Conservation (phyloP, 53 echinoderm and acorn worm species). For the Echinometra lucunter region DNA sequence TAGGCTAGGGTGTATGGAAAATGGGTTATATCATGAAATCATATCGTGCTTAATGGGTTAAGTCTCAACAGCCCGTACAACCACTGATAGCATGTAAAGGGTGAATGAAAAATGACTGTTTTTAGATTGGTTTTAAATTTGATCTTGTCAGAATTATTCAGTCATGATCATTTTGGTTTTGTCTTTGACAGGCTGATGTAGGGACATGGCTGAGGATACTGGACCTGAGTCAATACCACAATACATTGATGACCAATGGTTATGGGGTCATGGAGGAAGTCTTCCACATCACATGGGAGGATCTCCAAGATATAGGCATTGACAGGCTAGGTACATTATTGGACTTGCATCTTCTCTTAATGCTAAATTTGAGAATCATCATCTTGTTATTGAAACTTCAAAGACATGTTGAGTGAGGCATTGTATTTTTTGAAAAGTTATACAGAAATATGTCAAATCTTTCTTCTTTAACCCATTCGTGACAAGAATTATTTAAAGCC, state of each 20-base stretch:
- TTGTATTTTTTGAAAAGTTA: not conserved
- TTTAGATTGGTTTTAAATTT: no score
- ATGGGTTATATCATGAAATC: no score
- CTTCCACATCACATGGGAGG: conserved; percentile 87
- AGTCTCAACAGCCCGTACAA: no score
- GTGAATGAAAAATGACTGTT: no score
- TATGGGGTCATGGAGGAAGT: conserved; percentile 52
- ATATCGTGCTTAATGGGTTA: no score
- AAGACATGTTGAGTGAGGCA: not conserved
- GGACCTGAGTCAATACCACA: conserved; percentile 89
- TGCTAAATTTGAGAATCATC: not conserved
- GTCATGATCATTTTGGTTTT: no score
- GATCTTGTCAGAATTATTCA: no score
- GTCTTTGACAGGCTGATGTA: conserved; percentile 71
- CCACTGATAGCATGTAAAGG: no score
- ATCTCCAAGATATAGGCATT: conserved; percentile 97
- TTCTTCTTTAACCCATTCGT: no score
- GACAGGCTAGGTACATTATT: conserved; percentile 82
- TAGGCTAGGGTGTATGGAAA: no score
- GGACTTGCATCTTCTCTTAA: not conserved
- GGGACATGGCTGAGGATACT: conserved; percentile 92
- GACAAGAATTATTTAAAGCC: no score
- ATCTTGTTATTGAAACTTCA: not conserved
- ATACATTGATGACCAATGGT: conserved; percentile 85
- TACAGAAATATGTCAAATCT: no score